phyloP scores from a whole-genome alignment of 2,113 vertebrate genomes.

The Butorides virescens region DNA sequence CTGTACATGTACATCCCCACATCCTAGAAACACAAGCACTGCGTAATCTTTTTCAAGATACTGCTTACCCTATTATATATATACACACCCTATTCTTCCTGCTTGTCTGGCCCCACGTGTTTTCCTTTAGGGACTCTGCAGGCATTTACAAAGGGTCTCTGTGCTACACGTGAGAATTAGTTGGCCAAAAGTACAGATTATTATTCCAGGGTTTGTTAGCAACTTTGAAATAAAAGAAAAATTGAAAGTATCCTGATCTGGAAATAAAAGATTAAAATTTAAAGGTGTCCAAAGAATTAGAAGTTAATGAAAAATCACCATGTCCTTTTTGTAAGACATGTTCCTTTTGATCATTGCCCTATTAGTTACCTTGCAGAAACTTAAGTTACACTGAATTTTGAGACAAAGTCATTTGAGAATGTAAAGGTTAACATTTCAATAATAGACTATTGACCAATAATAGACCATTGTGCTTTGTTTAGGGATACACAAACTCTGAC shows the following conservation, averaged over 20 bases:
- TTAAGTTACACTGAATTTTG: neutral
- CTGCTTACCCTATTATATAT: neutral
- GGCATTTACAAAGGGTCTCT: neutral
- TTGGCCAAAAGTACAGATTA: neutral
- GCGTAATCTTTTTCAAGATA: neutral
- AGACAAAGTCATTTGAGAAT: neutral
- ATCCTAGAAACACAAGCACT: neutral
- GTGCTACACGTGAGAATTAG: neutral
- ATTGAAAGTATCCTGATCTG: neutral
- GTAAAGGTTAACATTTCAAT: neutral
- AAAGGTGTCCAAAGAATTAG: neutral
- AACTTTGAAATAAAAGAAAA: neutral
- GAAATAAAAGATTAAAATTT: neutral
- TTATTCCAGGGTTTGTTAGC: neutral
- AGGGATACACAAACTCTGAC: neutral
- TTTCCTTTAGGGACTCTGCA: neutral
- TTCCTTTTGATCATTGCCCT: neutral
- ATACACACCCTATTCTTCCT: neutral
- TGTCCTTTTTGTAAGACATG: neutral
- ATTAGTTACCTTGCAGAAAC: neutral
- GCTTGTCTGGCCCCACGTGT: neutral
- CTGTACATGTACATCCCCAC: neutral
- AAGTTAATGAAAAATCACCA: neutral
- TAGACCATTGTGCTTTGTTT: neutral
- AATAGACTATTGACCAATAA: neutral